Conservation (phyloP, 2,797 vertebrate species). For the Lophotriccus pileatus region DNA sequence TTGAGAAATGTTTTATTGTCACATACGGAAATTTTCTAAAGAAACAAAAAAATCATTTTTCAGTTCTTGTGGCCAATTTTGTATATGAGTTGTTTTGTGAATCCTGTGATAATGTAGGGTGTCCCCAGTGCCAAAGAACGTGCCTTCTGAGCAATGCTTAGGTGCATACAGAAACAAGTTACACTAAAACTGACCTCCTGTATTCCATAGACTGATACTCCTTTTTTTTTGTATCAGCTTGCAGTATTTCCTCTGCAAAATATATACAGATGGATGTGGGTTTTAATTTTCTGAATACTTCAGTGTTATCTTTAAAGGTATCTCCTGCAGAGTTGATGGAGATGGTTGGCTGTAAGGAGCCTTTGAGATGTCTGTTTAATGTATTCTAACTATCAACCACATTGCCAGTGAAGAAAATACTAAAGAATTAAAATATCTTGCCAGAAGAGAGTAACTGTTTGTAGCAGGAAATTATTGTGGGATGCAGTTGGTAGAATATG, state of each 20-base stretch:
- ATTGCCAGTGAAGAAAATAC: background rate
- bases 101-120: background rate
- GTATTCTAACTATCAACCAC: background rate
- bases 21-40: background rate
- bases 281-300: background rate
- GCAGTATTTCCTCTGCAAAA: background rate
- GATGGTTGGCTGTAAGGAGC: background rate
- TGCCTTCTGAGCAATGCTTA: background rate
- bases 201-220: background rate
- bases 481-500: accelerated
- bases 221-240: background rate
- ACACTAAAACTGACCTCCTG: background rate
- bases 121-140: background rate
- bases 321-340: background rate
- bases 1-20: background rate
- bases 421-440: background rate
- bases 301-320: background rate
- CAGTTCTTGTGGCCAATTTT: background rate
- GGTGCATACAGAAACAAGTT: background rate
- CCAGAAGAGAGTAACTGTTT: background rate
- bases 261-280: background rate
- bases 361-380: background rate
- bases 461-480: background rate
- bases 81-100: background rate
- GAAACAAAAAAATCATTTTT: background rate